These are phyloP conservation scores for Plestiodon gilberti DNA, from an alignment of 2,113 vertebrate genomes.

Conservation along the genomic window DNA sequence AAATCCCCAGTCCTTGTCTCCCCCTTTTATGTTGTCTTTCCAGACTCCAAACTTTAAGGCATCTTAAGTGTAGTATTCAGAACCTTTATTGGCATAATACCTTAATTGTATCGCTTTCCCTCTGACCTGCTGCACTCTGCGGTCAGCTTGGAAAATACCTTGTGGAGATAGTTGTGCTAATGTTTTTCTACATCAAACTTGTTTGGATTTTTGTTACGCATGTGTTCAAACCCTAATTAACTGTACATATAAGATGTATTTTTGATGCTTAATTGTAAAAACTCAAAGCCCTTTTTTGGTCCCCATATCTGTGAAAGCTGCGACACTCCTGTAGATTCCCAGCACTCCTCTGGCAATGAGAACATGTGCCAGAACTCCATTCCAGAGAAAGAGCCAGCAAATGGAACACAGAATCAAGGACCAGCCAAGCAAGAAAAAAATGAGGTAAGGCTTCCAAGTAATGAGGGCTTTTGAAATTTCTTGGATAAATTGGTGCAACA, in stretches of 20 bases:
- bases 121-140: background rate
- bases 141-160: background rate
- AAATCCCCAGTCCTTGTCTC: background rate
- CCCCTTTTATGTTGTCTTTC: background rate
- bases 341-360: constrained; percentile 79
- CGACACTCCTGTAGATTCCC: constrained; percentile 85
- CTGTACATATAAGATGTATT: background rate
- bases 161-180: background rate
- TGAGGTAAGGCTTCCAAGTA: constrained; percentile 82
- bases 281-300: constrained; percentile 32
- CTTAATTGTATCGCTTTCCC: background rate
- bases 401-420: constrained; percentile 77
- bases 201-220: background rate
- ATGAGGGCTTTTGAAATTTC: constrained; percentile 35
- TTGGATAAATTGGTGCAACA: constrained; percentile 34
- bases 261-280: background rate
- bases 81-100: too few species aligned
- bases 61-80: too few species aligned
- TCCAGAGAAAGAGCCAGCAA: constrained; percentile 79
- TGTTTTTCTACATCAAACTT: background rate
- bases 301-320: constrained; percentile 73
- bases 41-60: background rate
- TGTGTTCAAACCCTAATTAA: background rate
- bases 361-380: constrained; percentile 72
- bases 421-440: constrained; percentile 80